Evolutionary conservation across 2,113 vertebrate species (phyloP).

Genomic region (Colius striatus): DNA sequence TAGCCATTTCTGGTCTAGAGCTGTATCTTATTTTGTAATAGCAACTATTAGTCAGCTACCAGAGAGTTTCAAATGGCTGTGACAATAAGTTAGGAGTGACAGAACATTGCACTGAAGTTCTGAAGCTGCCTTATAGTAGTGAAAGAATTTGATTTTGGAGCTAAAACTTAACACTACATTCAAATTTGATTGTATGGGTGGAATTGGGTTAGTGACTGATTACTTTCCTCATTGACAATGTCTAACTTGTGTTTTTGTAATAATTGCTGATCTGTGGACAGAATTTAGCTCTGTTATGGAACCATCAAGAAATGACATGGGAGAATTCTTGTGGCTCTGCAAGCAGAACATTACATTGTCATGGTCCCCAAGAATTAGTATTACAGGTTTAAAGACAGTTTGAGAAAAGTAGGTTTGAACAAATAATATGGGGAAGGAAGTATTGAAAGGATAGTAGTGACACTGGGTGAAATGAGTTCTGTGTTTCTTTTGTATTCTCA

Average conservation of each 20-base stretch:
- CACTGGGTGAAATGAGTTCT: neutral
- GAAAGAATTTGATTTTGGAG: neutral
- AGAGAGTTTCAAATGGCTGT: neutral
- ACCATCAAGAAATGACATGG: neutral
- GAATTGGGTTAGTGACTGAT: neutral
- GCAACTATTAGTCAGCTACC: neutral
- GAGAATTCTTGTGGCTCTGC: neutral
- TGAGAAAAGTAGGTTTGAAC: neutral
- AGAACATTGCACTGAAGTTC: neutral
- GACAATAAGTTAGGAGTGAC: neutral
- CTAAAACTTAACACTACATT: neutral
- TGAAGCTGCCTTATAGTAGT: neutral
- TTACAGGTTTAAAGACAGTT: neutral
- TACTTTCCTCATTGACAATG: neutral
- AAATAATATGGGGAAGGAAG: neutral
- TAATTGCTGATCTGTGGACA: neutral
- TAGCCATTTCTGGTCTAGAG: neutral
- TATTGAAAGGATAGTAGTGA: neutral
- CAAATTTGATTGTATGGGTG: neutral
- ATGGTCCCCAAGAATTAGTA: neutral
- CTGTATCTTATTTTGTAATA: neutral
- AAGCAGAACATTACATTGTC: rapidly evolving
- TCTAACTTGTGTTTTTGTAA: neutral
- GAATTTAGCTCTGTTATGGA: neutral
- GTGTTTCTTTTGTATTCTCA: neutral